phyloP scores from a whole-genome alignment of 2,888 invertebrate genomes.

The Lumbricus terrestris region DNA sequence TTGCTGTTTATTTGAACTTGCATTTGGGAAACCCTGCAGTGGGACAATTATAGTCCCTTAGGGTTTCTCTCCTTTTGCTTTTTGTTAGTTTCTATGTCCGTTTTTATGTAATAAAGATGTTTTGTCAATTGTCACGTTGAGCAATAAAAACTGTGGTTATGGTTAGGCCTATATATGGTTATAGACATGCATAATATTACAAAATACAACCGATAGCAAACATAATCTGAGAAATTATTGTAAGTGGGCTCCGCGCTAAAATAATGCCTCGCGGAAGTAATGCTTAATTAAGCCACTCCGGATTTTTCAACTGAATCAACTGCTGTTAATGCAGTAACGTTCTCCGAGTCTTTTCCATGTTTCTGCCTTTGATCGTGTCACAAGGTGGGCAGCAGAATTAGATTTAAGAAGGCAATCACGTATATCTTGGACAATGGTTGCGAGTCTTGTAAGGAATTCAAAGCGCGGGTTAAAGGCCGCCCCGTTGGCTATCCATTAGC shows the following conservation, averaged over 20 bases:
- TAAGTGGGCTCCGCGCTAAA: not conserved
- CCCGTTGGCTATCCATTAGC: no score
- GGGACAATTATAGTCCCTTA: no score
- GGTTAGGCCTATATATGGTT: no score
- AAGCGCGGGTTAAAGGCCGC: not conserved
- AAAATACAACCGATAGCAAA: not conserved
- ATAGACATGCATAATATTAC: no score
- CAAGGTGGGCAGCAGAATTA: not conserved
- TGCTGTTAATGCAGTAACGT: not conserved
- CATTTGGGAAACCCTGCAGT: no score
- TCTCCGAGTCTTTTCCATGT: not conserved
- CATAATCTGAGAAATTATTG: no score
- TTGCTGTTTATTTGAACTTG: no score
- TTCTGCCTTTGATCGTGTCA: not conserved
- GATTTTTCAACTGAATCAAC: not conserved
- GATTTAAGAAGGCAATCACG: not conserved
- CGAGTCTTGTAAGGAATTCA: not conserved
- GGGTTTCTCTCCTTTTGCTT: no score
- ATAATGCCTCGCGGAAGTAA: not conserved
- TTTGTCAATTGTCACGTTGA: no score
- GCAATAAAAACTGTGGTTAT: no score
- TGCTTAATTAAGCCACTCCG: not conserved
- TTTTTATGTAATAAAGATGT: no score
- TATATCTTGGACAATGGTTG: not conserved
- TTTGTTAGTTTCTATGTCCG: no score